A percentile compares a stretch with the other conserved stretches of the same genome.
Conservation (phyloP, 2,888 invertebrate species). For the Stratiomys singularior region DNA sequence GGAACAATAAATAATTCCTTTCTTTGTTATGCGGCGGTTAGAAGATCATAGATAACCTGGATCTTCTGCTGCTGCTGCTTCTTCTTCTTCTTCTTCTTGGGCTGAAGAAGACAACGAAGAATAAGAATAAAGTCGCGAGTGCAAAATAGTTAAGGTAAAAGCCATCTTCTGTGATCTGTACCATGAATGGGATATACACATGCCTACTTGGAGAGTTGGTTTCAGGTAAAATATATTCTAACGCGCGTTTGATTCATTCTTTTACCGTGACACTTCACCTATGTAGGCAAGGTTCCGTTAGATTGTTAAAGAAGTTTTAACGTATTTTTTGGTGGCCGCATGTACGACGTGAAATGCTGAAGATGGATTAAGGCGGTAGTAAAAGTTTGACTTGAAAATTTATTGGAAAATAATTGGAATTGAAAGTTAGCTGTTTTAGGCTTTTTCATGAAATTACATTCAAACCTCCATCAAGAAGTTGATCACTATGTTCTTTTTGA, state of each 20-base stretch:
- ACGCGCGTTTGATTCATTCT: conserved; percentile 33
- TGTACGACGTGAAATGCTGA: background rate
- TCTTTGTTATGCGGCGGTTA: background rate
- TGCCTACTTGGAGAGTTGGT: too few species aligned
- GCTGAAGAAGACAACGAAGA: too few species aligned
- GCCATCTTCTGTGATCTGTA: background rate
- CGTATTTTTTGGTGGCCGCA: background rate
- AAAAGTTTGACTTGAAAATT: background rate
- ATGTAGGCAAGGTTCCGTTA: conserved; percentile 11
- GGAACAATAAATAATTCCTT: conserved; percentile 21
- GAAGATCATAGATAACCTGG: conserved; percentile 19
- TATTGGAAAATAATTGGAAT: conserved; percentile 1
- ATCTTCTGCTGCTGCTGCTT: background rate
- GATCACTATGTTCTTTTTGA: too few species aligned
- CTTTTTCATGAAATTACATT: background rate
- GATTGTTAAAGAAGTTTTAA: background rate
- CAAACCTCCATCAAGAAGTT: too few species aligned
- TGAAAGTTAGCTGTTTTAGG: background rate
- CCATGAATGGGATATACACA: too few species aligned
- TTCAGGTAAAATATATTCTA: background rate
- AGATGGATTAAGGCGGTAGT: background rate
- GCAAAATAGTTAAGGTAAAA: conserved; percentile 23
- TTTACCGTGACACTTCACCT: background rate
- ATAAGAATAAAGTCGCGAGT: background rate
- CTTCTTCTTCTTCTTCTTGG: too few species aligned